phyloP scores from a whole-genome alignment of 2,113 vertebrate genomes.

The Myxocyprinus asiaticus region DNA sequence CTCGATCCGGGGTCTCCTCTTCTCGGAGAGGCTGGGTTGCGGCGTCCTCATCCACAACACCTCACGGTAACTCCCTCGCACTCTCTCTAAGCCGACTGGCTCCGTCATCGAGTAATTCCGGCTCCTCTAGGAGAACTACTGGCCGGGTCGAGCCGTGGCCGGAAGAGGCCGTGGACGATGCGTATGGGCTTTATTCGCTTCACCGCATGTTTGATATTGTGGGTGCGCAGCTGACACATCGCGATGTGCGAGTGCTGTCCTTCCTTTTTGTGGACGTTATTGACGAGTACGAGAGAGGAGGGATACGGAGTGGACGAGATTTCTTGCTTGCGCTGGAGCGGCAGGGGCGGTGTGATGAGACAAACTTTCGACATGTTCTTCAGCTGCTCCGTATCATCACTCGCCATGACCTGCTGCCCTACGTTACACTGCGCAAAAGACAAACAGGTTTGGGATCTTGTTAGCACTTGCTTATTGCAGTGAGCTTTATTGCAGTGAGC shows the following conservation, averaged over 20 bases:
- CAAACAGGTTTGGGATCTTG: slow-evolving; percentile 78
- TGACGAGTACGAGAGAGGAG: slow-evolving; percentile 91
- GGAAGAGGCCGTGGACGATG: slow-evolving; percentile 82
- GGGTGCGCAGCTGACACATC: slow-evolving; percentile 93
- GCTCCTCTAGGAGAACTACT: slow-evolving; percentile 54
- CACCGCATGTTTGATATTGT: slow-evolving; percentile 98
- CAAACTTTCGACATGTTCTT: slow-evolving; percentile 91
- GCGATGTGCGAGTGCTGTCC: slow-evolving; percentile 90
- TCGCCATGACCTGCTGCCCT: slow-evolving; percentile 92
- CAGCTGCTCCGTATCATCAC: slow-evolving; percentile 94
- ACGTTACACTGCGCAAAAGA: slow-evolving; percentile 88
- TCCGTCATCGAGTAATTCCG: slow-evolving; percentile 54
- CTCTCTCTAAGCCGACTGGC: slow-evolving; percentile 52
- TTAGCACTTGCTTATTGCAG: neutral
- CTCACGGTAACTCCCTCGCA: slow-evolving; percentile 46
- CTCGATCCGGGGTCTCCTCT: slow-evolving; percentile 47
- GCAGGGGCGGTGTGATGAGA: slow-evolving; percentile 95
- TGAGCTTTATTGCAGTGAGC: too few species aligned
- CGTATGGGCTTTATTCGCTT: slow-evolving; percentile 92
- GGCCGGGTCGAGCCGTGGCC: slow-evolving; percentile 83
- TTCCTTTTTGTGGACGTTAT: slow-evolving; percentile 98
- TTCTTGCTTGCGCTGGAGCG: slow-evolving; percentile 92
- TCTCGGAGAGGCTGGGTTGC: slow-evolving; percentile 59
- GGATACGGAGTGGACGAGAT: slow-evolving; percentile 89
- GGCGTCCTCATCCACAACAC: slow-evolving; percentile 59